Percentiles rank a stretch among this genome's conserved stretches.
Evolutionary conservation across 1,140 invertebrate species (phyloP).

Genomic region (Protaetia brevitarsis): DNA sequence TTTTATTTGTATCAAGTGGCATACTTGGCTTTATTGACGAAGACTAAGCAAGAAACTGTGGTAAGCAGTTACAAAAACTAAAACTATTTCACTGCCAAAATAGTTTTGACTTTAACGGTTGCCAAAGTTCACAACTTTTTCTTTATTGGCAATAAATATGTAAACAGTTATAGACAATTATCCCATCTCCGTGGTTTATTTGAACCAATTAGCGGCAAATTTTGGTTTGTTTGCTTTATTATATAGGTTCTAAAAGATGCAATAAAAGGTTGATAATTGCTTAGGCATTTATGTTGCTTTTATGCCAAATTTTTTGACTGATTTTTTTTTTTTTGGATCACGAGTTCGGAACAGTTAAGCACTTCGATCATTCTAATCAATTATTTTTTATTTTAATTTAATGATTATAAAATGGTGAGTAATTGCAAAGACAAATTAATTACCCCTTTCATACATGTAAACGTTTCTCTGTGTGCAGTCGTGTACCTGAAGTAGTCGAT

Average conservation of each 20-base stretch:
- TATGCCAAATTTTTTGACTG: too few relatives aligned
- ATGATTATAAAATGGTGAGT: too few relatives aligned
- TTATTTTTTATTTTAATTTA: too few relatives aligned
- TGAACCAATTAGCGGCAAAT: not conserved
- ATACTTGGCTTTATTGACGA: too few relatives aligned
- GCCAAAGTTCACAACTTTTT: not conserved
- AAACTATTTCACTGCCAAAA: not conserved
- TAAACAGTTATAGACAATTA: not conserved
- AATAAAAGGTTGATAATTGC: not conserved
- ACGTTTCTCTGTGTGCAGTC: too few relatives aligned
- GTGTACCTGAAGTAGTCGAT: too few relatives aligned
- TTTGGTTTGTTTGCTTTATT: not conserved
- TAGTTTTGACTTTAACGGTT: not conserved
- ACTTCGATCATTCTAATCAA: too few relatives aligned
- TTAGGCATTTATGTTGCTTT: not conserved
- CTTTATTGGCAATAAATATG: not conserved
- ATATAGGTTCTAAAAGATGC: conserved; percentile 1
- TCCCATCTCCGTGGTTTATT: not conserved
- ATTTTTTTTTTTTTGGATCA: not conserved
- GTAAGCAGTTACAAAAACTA: not conserved
- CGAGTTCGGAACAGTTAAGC: too few relatives aligned
- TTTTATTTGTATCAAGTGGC: not conserved
- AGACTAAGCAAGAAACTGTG: too few relatives aligned
- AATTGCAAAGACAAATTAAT: too few relatives aligned
- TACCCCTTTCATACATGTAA: too few relatives aligned